Base-by-base conservation (phyloP, 1,140 invertebrate species). In the Telenomus remus region DNA sequence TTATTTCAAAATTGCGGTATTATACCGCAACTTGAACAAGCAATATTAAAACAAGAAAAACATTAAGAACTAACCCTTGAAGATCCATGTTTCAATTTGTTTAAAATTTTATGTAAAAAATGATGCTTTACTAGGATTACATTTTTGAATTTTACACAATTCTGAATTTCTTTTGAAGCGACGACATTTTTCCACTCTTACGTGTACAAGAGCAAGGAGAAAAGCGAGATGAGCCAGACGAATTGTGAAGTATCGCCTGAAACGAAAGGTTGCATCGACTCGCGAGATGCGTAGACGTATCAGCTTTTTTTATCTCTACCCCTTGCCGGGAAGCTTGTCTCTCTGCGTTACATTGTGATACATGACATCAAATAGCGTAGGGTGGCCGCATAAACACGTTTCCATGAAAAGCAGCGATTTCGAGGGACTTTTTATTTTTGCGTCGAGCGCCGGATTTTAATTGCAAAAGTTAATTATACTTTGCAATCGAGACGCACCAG, bases 401-500 rank as follows among this genome's bases (percentile, higher is more conserved):
- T 65, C 19, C 50, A 47, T 48, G 15, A 9, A 55, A 48, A 39
- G 34, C 61, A 12, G n/a, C 43, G 44, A 49, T 65, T 65, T 55
- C 44, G 51, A 65, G 60, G 46, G 51, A 54, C 15, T 54, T 54
- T 55, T 47, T n/a, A n/a, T 48, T 27, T 27, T 27, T 46, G 13
- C 51, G 13, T 8, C 9, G 9, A 35, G 39, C 49, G 43, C 49
- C n/a, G n/a, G 14, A 48, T 65, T 65, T 65, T 65, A 65, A 54
- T 55, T 55, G 61, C 61, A 65, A 48, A 65, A 51, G 61, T 65
- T 65, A 65, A 65, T 65, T 54, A 65, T 37, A 16, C 42, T 11
- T 27, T 16, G 16, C 5, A 4, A 37, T 46, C 8, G 33, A 13
- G 48, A 51, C 37, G 13, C 6, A 14, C 6, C 2, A 44, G 13